These are phyloP conservation scores for Marronus borbonicus DNA, from an alignment of 2,888 invertebrate species.

Conservation along the genomic window DNA sequence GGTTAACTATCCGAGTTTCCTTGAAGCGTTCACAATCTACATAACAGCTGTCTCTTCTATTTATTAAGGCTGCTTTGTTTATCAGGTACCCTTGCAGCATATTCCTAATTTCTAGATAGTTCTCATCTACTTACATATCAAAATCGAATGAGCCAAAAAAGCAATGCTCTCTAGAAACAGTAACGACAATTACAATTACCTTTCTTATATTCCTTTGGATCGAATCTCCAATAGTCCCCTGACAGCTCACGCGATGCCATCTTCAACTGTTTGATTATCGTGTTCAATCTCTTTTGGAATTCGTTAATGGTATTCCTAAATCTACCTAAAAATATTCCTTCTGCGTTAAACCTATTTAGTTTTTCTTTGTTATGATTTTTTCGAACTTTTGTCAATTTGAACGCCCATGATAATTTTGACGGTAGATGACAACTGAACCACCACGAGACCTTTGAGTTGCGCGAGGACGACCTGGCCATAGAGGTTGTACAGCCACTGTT, in stretches of 20 bases:
- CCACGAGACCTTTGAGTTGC: constrained; percentile 89
- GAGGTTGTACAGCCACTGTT: constrained; percentile 86
- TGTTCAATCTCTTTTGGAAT: constrained; percentile 50
- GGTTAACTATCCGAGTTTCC: background rate
- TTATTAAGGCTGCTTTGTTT: constrained; percentile 85
- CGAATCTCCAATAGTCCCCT: constrained; percentile 83
- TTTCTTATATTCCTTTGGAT: constrained; percentile 71
- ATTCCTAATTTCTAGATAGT: constrained; percentile 82
- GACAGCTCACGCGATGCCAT: constrained; percentile 79
- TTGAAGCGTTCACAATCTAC: constrained; percentile 4
- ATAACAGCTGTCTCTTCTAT: no score
- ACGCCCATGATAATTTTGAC: constrained; percentile 83
- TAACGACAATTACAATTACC: constrained; percentile 11
- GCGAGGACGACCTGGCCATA: constrained; percentile 86
- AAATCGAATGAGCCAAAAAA: background rate
- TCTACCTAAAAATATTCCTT: background rate
- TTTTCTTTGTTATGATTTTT: background rate
- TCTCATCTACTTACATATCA: constrained; percentile 63
- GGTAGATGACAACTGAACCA: constrained; percentile 94
- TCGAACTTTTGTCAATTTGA: constrained; percentile 63
- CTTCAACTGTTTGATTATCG: constrained; percentile 74
- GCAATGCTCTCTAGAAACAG: background rate
- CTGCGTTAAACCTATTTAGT: background rate
- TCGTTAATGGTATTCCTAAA: background rate
- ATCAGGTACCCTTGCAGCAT: constrained; percentile 86